phyloP scores from a whole-genome alignment of 2,888 invertebrate genomes.

The Erebia palarica region DNA sequence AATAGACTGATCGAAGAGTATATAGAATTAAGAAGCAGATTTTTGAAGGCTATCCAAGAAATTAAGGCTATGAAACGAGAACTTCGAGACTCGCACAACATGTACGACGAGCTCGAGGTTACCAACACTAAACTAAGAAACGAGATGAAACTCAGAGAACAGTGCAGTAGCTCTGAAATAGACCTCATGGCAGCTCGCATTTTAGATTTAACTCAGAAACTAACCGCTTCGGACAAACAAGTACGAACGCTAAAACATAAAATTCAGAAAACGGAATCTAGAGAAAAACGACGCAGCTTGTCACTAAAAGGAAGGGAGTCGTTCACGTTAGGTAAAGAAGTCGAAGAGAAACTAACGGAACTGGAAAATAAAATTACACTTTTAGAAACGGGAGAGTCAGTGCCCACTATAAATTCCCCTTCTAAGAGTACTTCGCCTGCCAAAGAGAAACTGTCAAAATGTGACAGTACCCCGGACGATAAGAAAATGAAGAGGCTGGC shows the following conservation, averaged over 20 bases:
- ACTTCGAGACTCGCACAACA: slow-evolving; percentile 89
- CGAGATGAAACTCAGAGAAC: slow-evolving; percentile 85
- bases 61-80: slow-evolving; percentile 92
- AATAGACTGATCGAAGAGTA: slow-evolving; percentile 91
- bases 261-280: slow-evolving; percentile 88
- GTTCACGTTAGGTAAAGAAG: slow-evolving; percentile 90
- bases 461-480: slow-evolving; percentile 74
- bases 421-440: slow-evolving; percentile 80
- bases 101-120: slow-evolving; percentile 90
- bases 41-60: slow-evolving; percentile 92
- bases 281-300: slow-evolving; percentile 90
- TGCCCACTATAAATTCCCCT: slow-evolving; percentile 72
- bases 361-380: slow-evolving; percentile 89
- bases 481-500: slow-evolving; percentile 79
- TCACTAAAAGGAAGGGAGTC: slow-evolving; percentile 93
- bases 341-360: slow-evolving; percentile 92
- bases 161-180: slow-evolving; percentile 87
- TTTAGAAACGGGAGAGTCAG: slow-evolving; percentile 80
- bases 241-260: slow-evolving; percentile 90
- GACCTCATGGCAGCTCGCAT: slow-evolving; percentile 92
- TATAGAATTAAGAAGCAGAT: slow-evolving; percentile 88
- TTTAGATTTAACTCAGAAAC: slow-evolving; percentile 91
- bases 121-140: slow-evolving; percentile 89
- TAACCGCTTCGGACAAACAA: slow-evolving; percentile 91
- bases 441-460: slow-evolving; percentile 80